Evolutionary conservation across 1,140 invertebrate genomes (phyloP).

Genomic region (Euwallacea fornicatus): DNA sequence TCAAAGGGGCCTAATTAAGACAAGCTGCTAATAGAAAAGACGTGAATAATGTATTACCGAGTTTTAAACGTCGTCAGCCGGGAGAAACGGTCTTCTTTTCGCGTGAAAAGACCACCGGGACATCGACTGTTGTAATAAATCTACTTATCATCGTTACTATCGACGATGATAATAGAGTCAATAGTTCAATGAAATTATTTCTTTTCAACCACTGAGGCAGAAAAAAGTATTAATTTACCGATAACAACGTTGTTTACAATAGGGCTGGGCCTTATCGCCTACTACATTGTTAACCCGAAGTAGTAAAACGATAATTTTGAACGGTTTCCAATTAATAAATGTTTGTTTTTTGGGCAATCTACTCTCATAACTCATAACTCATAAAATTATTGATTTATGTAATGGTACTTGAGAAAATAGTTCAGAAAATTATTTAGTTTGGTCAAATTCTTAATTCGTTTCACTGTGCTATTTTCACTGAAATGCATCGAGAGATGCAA

Average conservation of each 20-base stretch:
- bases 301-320: conserved; percentile 9
- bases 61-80: neutral
- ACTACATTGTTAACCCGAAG: conserved; percentile 1
- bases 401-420: no score
- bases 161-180: conserved; percentile 9
- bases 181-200: conserved; percentile 10
- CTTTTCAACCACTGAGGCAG: conserved; percentile 13
- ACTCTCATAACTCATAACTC: no score
- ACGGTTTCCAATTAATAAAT: conserved; percentile 8
- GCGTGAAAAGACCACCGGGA: neutral
- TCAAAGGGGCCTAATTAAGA: conserved; percentile 17
- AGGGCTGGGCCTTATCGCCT: neutral
- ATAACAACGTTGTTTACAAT: conserved; percentile 2
- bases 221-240: conserved; percentile 17
- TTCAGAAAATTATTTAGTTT: no score
- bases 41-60: conserved; percentile 3
- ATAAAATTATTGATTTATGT: no score
- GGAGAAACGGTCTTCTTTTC: neutral
- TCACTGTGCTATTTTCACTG: no score
- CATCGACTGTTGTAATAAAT: conserved; percentile 9
- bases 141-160: neutral
- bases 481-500: no score
- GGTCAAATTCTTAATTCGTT: no score
- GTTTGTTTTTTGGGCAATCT: neutral
- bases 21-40: conserved; percentile 18